Evolutionary conservation across 1,140 invertebrate genomes (phyloP), one percentile per base, ranked within the genome.

Genomic region (Aphidius gifuensis): DNA sequence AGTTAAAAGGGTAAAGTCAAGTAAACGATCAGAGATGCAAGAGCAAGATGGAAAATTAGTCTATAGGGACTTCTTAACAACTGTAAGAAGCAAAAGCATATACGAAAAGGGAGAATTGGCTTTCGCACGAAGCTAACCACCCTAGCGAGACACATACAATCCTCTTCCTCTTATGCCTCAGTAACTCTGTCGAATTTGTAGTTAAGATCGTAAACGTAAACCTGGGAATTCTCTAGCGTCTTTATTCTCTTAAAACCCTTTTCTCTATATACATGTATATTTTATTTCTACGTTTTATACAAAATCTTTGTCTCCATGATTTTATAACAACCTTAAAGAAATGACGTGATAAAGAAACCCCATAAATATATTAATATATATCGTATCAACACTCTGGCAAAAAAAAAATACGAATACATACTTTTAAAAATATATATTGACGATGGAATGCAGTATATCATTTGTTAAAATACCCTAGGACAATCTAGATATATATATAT

Each of bases 151-250:
- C 77, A 74, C 74, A 74, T 74, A 74, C 72, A 53, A 53, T 53
- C 50, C 50, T 8, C 21, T 32, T 32, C 49, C 72, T 72, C 74
- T 73, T 77, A 78, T 75, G 77, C 76, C 72, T 74, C 75, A 75
- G 70, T 78, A 76, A 78, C 74, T 80, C 72, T 74, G 77, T 78
- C 79, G 78, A 80, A 80, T 80, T 80, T 80, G 76, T 79, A 80
- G 76, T 78, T 78, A 74, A 75, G 74, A 71, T 74, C 76, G 74
- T 80, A 80, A 80, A 80, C 74, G 77, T 79, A 77, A 80, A 78
- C 78, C 76, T 78, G 77, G 75, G 77, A 78, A 76, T 80, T 79
- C 75, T 66, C 64, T 56, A 53, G 62, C 50, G 50, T 53, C 32
- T 53, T 53, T 38, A 53, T 53, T 38, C 32, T 32, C 39, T 53